Percentiles rank a stretch among this genome's conserved stretches.
phyloP scores from a whole-genome alignment of 2,888 invertebrate species.

The Oligia fasciuncula region DNA sequence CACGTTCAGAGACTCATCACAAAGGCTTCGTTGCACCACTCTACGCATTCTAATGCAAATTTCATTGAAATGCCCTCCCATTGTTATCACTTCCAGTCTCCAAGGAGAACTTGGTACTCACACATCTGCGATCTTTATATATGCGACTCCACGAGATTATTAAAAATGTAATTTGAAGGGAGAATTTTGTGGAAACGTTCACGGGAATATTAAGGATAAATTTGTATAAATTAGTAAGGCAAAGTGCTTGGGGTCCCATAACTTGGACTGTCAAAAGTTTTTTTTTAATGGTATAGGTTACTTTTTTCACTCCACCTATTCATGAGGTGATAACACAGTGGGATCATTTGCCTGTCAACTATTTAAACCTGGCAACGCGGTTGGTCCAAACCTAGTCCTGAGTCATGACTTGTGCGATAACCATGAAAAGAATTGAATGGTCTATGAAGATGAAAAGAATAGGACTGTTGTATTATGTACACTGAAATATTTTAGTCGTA shows the following conservation, averaged over 20 bases:
- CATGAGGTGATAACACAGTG: too few species aligned
- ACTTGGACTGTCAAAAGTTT: not conserved
- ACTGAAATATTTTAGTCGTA: not conserved
- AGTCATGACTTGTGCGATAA: too few species aligned
- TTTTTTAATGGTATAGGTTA: not conserved
- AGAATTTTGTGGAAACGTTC: slow-evolving; percentile 18
- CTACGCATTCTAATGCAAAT: slow-evolving; percentile 88
- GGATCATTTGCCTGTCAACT: not conserved
- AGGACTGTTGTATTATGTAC: not conserved
- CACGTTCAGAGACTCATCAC: slow-evolving; percentile 76
- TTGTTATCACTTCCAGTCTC: slow-evolving; percentile 85
- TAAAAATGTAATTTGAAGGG: slow-evolving; percentile 43
- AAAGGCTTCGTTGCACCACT: slow-evolving; percentile 82
- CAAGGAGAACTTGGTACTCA: slow-evolving; percentile 77
- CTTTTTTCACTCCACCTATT: not conserved
- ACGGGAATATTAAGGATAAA: slow-evolving; percentile 9
- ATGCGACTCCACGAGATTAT: slow-evolving; percentile 49
- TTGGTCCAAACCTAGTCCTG: too few species aligned
- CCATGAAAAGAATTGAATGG: too few species aligned
- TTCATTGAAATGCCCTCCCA: slow-evolving; percentile 85
- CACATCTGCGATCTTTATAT: slow-evolving; percentile 73
- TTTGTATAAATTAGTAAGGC: slow-evolving; percentile 18
- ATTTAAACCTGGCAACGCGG: too few species aligned
- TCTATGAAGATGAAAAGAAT: not conserved
- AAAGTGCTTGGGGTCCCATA: not conserved